These are phyloP conservation scores for Schizothorax lantsangensis DNA, from an alignment of 2,797 vertebrate species.

Conservation along the genomic window DNA sequence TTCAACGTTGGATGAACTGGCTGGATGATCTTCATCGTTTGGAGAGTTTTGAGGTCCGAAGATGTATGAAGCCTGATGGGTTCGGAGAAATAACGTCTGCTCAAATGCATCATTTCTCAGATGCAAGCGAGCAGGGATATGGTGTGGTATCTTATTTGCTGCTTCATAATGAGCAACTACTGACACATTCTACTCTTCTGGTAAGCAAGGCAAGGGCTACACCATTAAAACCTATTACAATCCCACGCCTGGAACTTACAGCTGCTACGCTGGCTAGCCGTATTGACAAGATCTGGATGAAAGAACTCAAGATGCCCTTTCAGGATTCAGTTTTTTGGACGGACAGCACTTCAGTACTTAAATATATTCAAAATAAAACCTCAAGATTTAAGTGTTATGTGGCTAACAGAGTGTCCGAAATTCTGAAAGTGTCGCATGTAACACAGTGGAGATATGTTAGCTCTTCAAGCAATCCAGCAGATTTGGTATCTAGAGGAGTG, in stretches of 20 bases:
- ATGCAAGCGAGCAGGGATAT: not conserved
- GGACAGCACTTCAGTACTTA: not conserved
- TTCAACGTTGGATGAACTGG: not conserved
- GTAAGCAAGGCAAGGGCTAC: constrained; percentile 33
- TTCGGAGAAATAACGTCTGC: not conserved
- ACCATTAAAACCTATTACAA: too few relatives aligned
- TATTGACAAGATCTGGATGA: too few relatives aligned
- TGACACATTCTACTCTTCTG: not conserved
- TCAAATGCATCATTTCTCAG: not conserved
- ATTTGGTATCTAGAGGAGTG: too few relatives aligned
- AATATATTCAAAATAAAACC: not conserved
- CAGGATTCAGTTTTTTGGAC: too few relatives aligned
- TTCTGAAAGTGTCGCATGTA: too few relatives aligned
- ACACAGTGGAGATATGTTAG: too few relatives aligned
- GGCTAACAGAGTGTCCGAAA: not conserved
- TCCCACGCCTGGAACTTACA: too few relatives aligned
- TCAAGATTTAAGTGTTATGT: constrained; percentile 12
- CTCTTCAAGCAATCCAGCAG: too few relatives aligned
- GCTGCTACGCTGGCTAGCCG: too few relatives aligned
- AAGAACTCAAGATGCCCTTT: too few relatives aligned
- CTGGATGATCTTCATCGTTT: not conserved
- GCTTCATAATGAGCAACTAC: not conserved
- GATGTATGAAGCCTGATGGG: not conserved
- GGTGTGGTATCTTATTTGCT: too few relatives aligned
- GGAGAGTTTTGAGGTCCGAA: not conserved